Evolutionary conservation across 2,888 invertebrate genomes (phyloP), one percentile per base, ranked within the genome.

Genomic region (Drosophila macrospina): DNA sequence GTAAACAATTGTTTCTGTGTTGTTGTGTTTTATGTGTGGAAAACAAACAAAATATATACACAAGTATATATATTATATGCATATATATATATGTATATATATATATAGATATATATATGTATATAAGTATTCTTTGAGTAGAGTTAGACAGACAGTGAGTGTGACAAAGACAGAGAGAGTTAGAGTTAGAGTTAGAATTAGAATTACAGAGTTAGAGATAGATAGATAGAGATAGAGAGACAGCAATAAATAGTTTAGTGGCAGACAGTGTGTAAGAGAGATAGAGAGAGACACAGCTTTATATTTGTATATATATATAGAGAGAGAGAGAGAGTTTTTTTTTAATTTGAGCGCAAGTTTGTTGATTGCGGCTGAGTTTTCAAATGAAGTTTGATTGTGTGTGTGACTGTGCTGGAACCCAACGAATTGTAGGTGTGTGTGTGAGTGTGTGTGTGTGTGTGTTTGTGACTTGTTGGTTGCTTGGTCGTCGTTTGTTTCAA

Each of bases 1-100:
- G 83, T 87, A 81, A 85, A 84, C 78, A 81, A 75, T 88, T 81
- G 74, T 69, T 80, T 67, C 70, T 67, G 72, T 75, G 63, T 70
- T 52, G 44, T 63, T 51, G 47, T 66, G 70, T 74, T 66, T 20
- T 20, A 20, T 20, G 20, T 84, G 69, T 74, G 68, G 61, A 78
- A 42, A 89, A 80, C 72, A 84, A 80, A 87, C 70, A 88, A 77
- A 69, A 67, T 62, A 64, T 62, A 64, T 73, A 78, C 78, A 67
- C 68, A 78, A 28, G 37, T 57, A 61, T 66, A 74, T 55, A 74
- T 71, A 69, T 24, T 54, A 62, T 64, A 78, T 84, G 65, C 70
- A 78, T 57, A 64, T 66, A 73, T 51, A 71, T 71, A 71, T 71
- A 81, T 61, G 77, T 66, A 75, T 71, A 78, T 54, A 57, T 61